These are phyloP conservation scores for Suillia variegata DNA, from an alignment of 2,888 invertebrate species.

Conservation along the genomic window DNA sequence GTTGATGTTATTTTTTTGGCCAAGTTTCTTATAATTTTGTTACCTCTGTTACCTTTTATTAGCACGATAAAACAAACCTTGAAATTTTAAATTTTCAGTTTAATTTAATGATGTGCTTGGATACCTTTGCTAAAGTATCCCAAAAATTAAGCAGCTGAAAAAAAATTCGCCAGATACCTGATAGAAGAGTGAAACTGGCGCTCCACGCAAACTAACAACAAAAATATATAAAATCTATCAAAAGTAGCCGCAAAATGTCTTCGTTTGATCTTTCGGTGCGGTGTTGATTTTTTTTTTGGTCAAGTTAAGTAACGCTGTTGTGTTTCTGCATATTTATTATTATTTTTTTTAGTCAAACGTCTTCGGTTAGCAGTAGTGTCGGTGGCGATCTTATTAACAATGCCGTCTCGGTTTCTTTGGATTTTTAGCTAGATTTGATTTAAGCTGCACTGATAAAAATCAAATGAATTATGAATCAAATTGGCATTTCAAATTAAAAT, in stretches of 20 bases:
- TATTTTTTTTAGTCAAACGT: background rate
- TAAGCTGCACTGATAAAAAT: too few relatives aligned
- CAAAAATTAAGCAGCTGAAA: background rate
- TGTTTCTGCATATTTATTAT: background rate
- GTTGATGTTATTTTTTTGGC: too few relatives aligned
- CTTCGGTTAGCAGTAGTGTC: background rate
- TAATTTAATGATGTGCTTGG: slow-evolving; percentile 48
- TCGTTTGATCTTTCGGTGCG: slow-evolving; percentile 43
- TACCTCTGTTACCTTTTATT: background rate
- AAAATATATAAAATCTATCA: slow-evolving; percentile 30
- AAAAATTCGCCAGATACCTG: background rate
- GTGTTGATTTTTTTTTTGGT: too few relatives aligned
- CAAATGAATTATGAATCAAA: too few relatives aligned
- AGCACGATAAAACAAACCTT: slow-evolving; percentile 9
- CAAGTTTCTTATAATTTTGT: too few relatives aligned
- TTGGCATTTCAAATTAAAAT: background rate
- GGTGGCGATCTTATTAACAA: background rate
- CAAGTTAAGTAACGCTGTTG: background rate
- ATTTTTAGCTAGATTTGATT: background rate
- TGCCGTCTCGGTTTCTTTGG: background rate
- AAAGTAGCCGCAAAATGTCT: slow-evolving; percentile 50
- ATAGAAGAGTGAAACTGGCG: background rate
- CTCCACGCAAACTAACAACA: background rate
- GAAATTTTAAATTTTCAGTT: slow-evolving; percentile 53
- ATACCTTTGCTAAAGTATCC: background rate